Evolutionary conservation across 2,797 vertebrate species (phyloP), one percentile per base, ranked within the genome.

Genomic region (Sarcoramphus papa): DNA sequence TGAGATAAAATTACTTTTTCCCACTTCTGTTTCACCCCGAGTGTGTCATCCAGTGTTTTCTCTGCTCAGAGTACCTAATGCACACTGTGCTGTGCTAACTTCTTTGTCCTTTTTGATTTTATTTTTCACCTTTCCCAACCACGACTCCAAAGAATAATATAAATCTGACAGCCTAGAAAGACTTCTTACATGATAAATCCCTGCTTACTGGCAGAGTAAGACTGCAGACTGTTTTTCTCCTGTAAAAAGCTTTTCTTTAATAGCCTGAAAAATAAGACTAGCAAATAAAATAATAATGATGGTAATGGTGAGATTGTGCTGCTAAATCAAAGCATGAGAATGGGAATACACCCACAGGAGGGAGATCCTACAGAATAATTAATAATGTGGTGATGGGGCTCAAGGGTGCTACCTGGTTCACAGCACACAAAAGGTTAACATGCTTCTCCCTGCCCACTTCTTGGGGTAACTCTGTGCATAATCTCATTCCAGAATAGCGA

Each of bases 1-100:
- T 96, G 95, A 95, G 95, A 95, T 90, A 76, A 97, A 97, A 97
- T 93, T 91, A 86, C 93, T 86, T 94, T 91, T 94, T 54, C 85
- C 88, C 74, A 73, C 83, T 96, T 92, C 82, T 93, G 53, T 92
- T 94, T 90, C 90, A 85, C 67, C 91, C 89, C 0, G 10, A 85
- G 91, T 48, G 35, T 88, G 85, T 91, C 82, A 94, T 78, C 68
- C 79, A 69, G 73, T 86, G 47, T 84, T 93, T 79, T 88, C 68
- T 92, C 85, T 74, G 85, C 95, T 90, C 85, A 84, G 73, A 73
- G 37, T 93, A 90, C 63, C 69, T 91, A 74, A 13, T 8, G 17
- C 88, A 88, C 77, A 74, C 85, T 90, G 85, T 53, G 88, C 89
- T 76, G 28, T 67, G 67, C 91, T 94, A 92, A 92, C 64, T 92